Base-by-base conservation (phyloP, 1,140 invertebrate genomes). In the Metopolophium dirhodum region DNA sequence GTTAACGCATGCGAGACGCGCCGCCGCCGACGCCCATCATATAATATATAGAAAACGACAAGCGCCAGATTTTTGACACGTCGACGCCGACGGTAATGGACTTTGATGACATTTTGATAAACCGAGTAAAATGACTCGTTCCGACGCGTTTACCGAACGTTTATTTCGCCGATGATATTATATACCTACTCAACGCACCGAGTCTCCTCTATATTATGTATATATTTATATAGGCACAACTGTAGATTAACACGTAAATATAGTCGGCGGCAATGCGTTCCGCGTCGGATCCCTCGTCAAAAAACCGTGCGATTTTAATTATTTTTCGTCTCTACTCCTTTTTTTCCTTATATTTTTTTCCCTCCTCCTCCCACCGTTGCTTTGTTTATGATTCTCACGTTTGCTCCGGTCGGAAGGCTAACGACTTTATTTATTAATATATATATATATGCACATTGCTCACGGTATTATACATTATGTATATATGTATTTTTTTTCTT, bases 241-340 rank as follows among this genome's bases (percentile, higher is more conserved):
- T 45, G 22, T 91, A 68, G 90, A 91, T 91, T 82, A 82, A 91
- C 68, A 49, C 90, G 90, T 77, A 41, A 41, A 61, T 77, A 61
- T 61, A 77, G n/a, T 91, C 90, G 90, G 37, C 90, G 90, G 57
- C 57, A 49, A 45, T 45, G 90, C 90, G 91, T 92, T 92, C 91
- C 91, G 91, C 91, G 91, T 93, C 91, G 82, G 82, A 86, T 92
- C 91, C 91, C 41, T 54, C 91, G 91, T 92, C 91, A 41, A 83
- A 83, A 92, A 85, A 85, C 91, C 91, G 91, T 54, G 91, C 91
- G 91, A 93, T 93, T 93, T 93, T 93, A 85, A 93, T 93, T 93
- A 93, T 94, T 91, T 91, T 93, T 93, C 83, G 82, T 61, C 87
- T 49, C n/a, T 68, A 86, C 91, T 88, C 26, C 30, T 86, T 87